Evolutionary conservation across 23 tunicate species (phyloP).

Genomic region (Styela plicata): DNA sequence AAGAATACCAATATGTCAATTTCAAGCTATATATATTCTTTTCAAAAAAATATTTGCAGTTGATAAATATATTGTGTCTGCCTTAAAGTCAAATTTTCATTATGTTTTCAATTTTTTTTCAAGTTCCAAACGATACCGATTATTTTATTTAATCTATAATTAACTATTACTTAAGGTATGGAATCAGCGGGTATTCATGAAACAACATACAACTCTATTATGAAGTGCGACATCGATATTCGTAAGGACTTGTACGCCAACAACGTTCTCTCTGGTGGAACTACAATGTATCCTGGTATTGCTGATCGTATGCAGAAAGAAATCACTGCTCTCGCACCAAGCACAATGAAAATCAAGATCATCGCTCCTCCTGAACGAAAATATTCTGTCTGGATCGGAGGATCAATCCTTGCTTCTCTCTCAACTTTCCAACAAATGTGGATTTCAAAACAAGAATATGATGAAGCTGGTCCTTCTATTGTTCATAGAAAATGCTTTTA

Average conservation of each 20-base stretch:
- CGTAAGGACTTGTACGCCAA: conserved; percentile 81
- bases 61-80: too few relatives aligned
- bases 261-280: conserved; percentile 88
- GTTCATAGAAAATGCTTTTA: conserved; percentile 21
- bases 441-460: conserved; percentile 25
- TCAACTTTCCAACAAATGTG: conserved; percentile 31
- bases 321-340: conserved; percentile 93
- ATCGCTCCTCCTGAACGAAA: conserved; percentile 60
- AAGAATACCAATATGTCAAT: too few relatives aligned
- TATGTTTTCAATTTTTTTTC: too few relatives aligned
- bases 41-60: too few relatives aligned
- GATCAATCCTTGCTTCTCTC: conserved; percentile 20
- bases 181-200: conserved; percentile 90
- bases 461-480: conserved; percentile 26
- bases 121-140: background rate
- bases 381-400: conserved; percentile 31
- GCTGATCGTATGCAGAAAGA: conserved; percentile 97
- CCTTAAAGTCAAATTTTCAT: too few relatives aligned
- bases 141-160: background rate
- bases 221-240: conserved; percentile 87
- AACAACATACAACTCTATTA: conserved; percentile 78
- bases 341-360: conserved; percentile 95
- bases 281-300: conserved; percentile 95
- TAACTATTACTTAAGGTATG: conserved; percentile 50
- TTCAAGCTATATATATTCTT: too few relatives aligned